A percentile compares a stretch with the other conserved stretches of the same genome.
Conservation (phyloP, 2,888 invertebrate genomes). For the Phasia obesa region DNA sequence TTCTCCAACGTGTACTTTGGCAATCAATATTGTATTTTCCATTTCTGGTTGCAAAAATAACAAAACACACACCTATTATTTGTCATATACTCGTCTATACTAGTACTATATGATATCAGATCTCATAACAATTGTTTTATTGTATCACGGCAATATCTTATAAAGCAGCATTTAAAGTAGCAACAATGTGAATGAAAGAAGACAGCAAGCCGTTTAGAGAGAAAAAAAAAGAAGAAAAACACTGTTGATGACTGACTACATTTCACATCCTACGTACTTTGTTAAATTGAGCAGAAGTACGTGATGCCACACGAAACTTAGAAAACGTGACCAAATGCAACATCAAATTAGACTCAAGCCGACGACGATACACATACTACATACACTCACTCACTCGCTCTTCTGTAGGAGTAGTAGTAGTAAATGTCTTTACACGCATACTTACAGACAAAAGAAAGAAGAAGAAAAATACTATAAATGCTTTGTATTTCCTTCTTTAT, state of each 20-base stretch:
- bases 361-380: neutral
- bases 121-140: slow-evolving; percentile 62
- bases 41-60: slow-evolving; percentile 32
- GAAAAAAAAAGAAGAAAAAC: slow-evolving; percentile 35
- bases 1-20: slow-evolving; percentile 39
- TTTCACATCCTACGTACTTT: slow-evolving; percentile 67
- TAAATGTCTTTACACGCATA: neutral
- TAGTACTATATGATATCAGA: slow-evolving; percentile 11
- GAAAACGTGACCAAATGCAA: slow-evolving; percentile 71
- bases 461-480: neutral
- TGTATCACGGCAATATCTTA: slow-evolving; percentile 35
- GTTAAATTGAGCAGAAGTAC: slow-evolving; percentile 73
- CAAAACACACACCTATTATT: neutral
- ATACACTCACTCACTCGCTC: neutral
- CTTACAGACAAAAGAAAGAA: neutral
- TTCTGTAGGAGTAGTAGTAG: too few relatives aligned
- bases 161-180: slow-evolving; percentile 14
- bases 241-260: slow-evolving; percentile 53
- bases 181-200: neutral
- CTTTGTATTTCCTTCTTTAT: slow-evolving; percentile 14
- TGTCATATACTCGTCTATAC: neutral
- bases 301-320: slow-evolving; percentile 73
- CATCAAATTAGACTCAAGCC: slow-evolving; percentile 37
- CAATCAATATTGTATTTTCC: slow-evolving; percentile 53
- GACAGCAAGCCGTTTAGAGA: slow-evolving; percentile 3